These are phyloP conservation scores for Danio jaintianensis DNA, from an alignment of 2,797 vertebrate genomes.

Conservation along the genomic window DNA sequence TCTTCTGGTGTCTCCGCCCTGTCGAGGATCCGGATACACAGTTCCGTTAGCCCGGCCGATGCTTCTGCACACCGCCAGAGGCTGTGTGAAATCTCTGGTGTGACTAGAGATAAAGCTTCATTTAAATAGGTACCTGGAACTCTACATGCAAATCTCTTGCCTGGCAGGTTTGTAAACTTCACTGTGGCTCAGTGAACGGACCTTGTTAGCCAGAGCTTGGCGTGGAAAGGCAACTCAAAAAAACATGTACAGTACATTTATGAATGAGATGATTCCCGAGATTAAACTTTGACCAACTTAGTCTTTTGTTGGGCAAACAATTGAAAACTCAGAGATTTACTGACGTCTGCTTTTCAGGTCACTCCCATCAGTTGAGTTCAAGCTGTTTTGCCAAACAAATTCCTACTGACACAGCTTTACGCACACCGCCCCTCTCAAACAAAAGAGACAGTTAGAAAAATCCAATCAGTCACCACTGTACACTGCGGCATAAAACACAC, in stretches of 20 bases:
- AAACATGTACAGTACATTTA: not conserved
- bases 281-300: conserved; percentile 11
- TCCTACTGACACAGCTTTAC: conserved; percentile 57
- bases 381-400: conserved; percentile 79
- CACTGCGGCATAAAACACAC: not conserved
- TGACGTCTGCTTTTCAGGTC: conserved; percentile 69
- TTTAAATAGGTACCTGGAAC: conserved; percentile 76
- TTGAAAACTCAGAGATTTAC: conserved; percentile 65
- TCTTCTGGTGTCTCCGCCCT: conserved; percentile 62
- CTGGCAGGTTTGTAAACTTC: conserved; percentile 58
- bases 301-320: conserved; percentile 40
- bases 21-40: conserved; percentile 73
- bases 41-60: conserved; percentile 54
- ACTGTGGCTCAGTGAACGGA: conserved; percentile 19
- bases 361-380: conserved; percentile 70
- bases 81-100: conserved; percentile 71
- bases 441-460: conserved; percentile 79
- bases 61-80: conserved; percentile 54
- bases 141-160: conserved; percentile 74
- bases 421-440: conserved; percentile 77
- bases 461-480: conserved; percentile 52
- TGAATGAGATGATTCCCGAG: conserved; percentile 1
- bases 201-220: not conserved
- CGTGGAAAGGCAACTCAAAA: not conserved
- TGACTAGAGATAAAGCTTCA: conserved; percentile 64